A percentile compares a stretch with the other conserved stretches of the same genome.
These are phyloP conservation scores for Bambusicola thoracicus DNA, from an alignment of 2,113 vertebrate species.

Conservation along the genomic window DNA sequence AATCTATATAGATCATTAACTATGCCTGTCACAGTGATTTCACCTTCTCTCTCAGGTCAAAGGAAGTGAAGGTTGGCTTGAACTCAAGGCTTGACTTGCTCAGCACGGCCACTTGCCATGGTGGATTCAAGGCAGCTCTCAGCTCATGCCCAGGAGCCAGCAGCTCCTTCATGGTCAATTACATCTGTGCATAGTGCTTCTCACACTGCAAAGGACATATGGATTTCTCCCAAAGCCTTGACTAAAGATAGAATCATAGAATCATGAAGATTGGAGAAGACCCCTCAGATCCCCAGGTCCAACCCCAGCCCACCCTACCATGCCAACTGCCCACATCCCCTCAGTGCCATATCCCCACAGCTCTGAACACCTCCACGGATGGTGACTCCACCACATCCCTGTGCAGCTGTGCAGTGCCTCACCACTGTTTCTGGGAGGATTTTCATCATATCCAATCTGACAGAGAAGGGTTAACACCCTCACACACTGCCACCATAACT, in stretches of 20 bases:
- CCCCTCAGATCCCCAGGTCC: too few species aligned
- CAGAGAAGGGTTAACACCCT: neutral
- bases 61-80: neutral
- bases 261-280: too few species aligned
- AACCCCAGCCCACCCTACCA: too few species aligned
- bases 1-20: neutral
- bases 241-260: neutral
- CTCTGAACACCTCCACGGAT: too few species aligned
- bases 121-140: neutral
- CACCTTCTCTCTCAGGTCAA: neutral
- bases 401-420: too few species aligned
- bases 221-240: neutral
- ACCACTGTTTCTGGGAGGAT: too few species aligned
- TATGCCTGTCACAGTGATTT: neutral
- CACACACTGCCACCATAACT: neutral
- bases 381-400: too few species aligned
- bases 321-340: too few species aligned
- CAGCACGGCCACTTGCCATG: accelerated
- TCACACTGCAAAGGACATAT: neutral
- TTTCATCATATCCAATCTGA: too few species aligned
- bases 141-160: neutral
- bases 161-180: neutral
- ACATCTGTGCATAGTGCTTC: neutral
- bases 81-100: neutral
- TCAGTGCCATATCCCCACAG: too few species aligned